Base-by-base conservation (phyloP, 2,888 invertebrate genomes). In the Chromoteleia sp. region DNA sequence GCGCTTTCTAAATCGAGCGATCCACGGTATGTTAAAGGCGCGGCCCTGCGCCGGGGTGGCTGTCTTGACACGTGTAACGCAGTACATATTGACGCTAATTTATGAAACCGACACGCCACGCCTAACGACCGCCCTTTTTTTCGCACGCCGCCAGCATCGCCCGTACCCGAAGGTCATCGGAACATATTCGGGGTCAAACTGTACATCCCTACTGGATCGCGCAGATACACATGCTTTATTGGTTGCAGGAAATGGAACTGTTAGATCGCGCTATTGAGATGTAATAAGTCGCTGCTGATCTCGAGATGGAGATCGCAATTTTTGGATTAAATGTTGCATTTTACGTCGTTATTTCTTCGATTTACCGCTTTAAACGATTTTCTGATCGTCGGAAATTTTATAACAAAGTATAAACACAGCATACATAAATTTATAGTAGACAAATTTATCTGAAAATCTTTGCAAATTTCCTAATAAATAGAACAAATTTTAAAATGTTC, bases 1-100 rank as follows among this genome's bases (percentile, higher is more conserved):
- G 54, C 59, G 78, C 78, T 82, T 79, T 78, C 82, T 63, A 78
- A 78, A 82, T 74, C 82, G 48, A 71, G 33, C 75, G 75, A 71
- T 75, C 65, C 73, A 33, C 75, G 74, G 77, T 74, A 77, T 78
- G 73, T 74, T 67, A 45, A 30, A 73, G 77, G 81, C 52, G 76
- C 71, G 76, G 76, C 67, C 73, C 59, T 48, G 56, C 68, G n/a
- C n/a, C 65, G 36, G 65, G 63, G 63, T 67, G 48, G 73, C 54
- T 67, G 67, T 67, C 61, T 65, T 67, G 78, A 79, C 79, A 70
- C 29, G 30, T 19, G 67, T 29, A 33, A 30, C 58, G 15, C 54
- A 3, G 21, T 48, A 56, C 79, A 54, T 25, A 59, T 67, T 67
- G 39, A 4, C 59, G 61, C 79, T 73, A 79, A 79, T 79, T 79